phyloP scores from a whole-genome alignment of 2,888 invertebrate species.

The Metellina segmentata region DNA sequence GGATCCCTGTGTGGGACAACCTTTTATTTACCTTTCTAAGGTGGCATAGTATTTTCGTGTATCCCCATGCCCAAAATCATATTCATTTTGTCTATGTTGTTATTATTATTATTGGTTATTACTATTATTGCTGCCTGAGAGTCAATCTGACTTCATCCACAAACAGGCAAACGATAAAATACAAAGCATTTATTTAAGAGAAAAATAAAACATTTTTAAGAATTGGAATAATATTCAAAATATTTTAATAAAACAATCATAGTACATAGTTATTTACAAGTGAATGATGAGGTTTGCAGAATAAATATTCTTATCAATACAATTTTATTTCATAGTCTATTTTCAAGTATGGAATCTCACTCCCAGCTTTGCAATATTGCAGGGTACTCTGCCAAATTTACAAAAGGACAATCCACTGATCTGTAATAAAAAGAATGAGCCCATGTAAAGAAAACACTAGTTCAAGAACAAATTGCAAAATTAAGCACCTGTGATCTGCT shows the following conservation, averaged over 20 bases:
- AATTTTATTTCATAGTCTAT: not conserved
- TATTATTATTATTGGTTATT: too few species aligned
- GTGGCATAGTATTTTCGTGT: too few species aligned
- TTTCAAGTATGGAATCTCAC: constrained; percentile 81
- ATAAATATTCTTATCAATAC: not conserved
- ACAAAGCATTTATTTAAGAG: not conserved
- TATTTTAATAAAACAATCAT: constrained; percentile 40
- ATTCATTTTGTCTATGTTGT: too few species aligned
- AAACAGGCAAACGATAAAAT: not conserved
- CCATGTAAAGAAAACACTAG: too few species aligned
- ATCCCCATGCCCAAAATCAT: too few species aligned
- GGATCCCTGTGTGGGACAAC: too few species aligned
- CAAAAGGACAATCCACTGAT: constrained; percentile 93
- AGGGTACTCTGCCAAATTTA: constrained; percentile 91
- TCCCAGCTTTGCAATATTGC: constrained; percentile 92
- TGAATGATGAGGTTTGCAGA: not conserved
- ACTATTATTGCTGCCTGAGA: too few species aligned
- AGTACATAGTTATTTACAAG: constrained; percentile 41
- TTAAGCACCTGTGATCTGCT: too few species aligned
- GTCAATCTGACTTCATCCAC: too few species aligned
- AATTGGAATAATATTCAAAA: not conserved
- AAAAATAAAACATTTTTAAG: not conserved
- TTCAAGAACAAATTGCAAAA: too few species aligned
- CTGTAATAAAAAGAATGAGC: constrained; percentile 81
- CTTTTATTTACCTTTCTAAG: too few species aligned